Conservation (phyloP, 2,888 invertebrate genomes). For the Spilosoma lubricipeda region DNA sequence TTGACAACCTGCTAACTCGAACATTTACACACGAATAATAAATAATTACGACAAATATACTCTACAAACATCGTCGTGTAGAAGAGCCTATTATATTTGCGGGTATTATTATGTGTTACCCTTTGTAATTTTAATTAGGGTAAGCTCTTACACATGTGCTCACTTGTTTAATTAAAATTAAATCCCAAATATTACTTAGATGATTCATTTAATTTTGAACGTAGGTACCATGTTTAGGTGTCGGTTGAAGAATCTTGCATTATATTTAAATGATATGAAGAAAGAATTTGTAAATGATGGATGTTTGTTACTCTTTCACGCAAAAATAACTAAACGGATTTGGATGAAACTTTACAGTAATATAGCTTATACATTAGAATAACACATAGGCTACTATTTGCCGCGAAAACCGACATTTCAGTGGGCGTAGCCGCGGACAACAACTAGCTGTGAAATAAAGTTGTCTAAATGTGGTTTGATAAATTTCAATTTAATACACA, state of each 20-base stretch:
- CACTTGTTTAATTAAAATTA: constrained; percentile 11
- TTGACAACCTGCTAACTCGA: neutral
- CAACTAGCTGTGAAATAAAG: too few species aligned
- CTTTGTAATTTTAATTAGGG: constrained; percentile 9
- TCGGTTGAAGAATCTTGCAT: neutral
- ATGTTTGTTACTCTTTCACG: too few species aligned
- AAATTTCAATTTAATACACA: too few species aligned
- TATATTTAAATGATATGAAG: too few species aligned
- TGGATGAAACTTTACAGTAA: too few species aligned
- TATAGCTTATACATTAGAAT: too few species aligned
- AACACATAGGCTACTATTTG: too few species aligned
- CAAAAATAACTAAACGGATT: too few species aligned
- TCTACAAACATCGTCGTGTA: constrained; percentile 1
- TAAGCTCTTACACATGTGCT: constrained; percentile 4
- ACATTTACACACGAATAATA: neutral
- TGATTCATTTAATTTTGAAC: constrained; percentile 9
- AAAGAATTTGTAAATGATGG: too few species aligned
- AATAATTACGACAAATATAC: neutral
- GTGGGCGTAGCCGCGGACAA: too few species aligned
- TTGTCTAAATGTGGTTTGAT: too few species aligned
- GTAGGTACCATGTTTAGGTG: neutral
- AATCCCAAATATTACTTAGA: neutral
- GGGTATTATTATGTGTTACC: constrained; percentile 18
- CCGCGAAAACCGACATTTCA: too few species aligned
- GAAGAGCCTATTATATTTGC: constrained; percentile 12